Evolutionary conservation across 2,797 vertebrate genomes (phyloP), one percentile per base, ranked within the genome.

Genomic region (Dicrostonyx torquatus): DNA sequence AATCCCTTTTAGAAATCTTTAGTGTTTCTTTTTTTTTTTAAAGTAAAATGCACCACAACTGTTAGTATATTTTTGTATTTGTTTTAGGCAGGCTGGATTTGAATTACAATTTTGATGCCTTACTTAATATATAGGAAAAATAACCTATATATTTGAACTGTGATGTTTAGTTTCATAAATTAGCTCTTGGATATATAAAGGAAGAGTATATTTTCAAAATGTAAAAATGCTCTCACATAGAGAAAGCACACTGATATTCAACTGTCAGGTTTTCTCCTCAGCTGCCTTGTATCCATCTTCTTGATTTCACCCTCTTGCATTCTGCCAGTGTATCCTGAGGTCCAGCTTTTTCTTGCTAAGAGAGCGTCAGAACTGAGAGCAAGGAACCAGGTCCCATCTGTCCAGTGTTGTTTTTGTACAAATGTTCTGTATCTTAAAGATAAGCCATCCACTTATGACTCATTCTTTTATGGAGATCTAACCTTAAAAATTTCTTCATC

Each of bases 401-500:
- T 97, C 75, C 88, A 92, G 12, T 6, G 20, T 48, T 89, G 29
- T 48, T 91, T 94, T 91, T 87, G 0, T 62, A 72, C 26, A 91
- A 62, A 90, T 96, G 77, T 97, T 93, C 83, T 96, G 34, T 86
- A 24, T 43, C 89, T 66, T 94, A 72, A 94, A 90, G 88, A 79
- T 92, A 72, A 97, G 3, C 5, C 75, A 29, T 93, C 26, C 40
- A 94, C 29, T 95, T 64, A 17, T 96, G 93, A 97, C 20, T 58
- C 88, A 97, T 62, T 45, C 0, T 48, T 94, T 84, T 60, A 97
- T 93, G 89, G 7, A 91, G 94, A 97, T 94, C 0, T 24, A 89
- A 87, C 2, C 96, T 97, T 88, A 93, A 83, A 31, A 78, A 94
- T 96, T 34, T 94, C 94, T 53, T 97, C 50, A 95, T 37, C 93